phyloP scores from a whole-genome alignment of 2,113 vertebrate species.

The Rhabdomys dilectus region DNA sequence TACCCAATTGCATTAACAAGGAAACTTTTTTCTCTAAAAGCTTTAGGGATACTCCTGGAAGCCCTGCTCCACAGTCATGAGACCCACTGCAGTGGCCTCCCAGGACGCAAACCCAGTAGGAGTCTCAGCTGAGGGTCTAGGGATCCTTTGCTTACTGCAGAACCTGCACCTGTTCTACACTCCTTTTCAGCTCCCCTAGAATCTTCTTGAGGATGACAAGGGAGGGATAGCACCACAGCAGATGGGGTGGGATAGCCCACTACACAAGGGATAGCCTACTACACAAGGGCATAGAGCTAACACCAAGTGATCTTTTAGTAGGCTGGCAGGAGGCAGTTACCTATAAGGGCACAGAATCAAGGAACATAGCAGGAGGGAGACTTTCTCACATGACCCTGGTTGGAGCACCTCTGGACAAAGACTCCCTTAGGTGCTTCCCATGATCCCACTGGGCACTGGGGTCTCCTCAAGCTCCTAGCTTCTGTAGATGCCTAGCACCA shows the following conservation, averaged over 20 bases:
- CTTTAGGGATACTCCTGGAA: background rate
- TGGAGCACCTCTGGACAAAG: conserved; percentile 35
- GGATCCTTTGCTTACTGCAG: background rate
- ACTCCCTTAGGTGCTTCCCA: background rate
- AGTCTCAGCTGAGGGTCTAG: background rate
- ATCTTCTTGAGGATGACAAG: background rate
- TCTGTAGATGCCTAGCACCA: conserved; percentile 76
- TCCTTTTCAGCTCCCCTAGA: background rate
- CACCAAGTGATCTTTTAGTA: background rate
- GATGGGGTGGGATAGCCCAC: background rate
- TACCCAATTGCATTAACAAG: conserved; percentile 41
- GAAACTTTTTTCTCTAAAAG: conserved; percentile 2
- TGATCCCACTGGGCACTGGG: background rate
- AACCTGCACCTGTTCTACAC: background rate
- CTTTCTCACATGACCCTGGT: background rate
- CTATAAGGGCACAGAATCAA: conserved; percentile 7
- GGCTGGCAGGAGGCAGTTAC: conserved; percentile 34
- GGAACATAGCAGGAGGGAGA: background rate
- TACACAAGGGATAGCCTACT: background rate
- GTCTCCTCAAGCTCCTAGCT: background rate
- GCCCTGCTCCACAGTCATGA: conserved; percentile 22
- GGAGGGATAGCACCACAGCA: conserved; percentile 69
- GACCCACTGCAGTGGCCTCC: background rate
- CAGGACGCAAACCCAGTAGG: background rate
- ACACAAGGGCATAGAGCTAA: background rate